Evolutionary conservation across 2,113 vertebrate species (phyloP), one percentile per base, ranked within the genome.

Genomic region (Xyrauchen texanus): DNA sequence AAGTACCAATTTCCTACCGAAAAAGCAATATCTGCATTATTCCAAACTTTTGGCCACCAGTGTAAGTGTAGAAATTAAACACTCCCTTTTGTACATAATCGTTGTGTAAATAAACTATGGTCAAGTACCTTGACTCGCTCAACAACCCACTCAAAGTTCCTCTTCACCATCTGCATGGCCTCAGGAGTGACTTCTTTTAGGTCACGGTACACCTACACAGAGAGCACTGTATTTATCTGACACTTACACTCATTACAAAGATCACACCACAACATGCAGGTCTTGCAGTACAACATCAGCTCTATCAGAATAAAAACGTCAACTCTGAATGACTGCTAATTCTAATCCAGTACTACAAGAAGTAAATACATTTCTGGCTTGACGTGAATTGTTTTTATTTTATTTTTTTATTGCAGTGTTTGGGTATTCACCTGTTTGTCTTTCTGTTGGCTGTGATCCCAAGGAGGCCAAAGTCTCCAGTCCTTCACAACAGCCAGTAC

Each of bases 141-240:
- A 87, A 97, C 93, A 76, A 99, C 97, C 98, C 98, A 99, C 85
- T 99, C 97, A 53, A 98, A 99, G 91, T 97, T 99, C 78, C 91
- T 96, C 92, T 99, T 99, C 76, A 99, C 98, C 94, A 97, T 92
- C 42, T 98, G 96, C 89, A 98, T 92, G 4, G 96, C 96, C 88
- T 98, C 97, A 7, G 96, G 96, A n/a, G 98, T 99, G 42, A 99
- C 94, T 90, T 97, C 96, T 84, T 98, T 98, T 13, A 99, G 93
- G 84, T 99, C 98, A 15, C 98, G 88, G 75, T 99, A 98, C 16
- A 95, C 96, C 98, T 99, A 68, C 0, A 52, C 4, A 62, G 46
- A 21, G 4, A 45, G 63, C 13, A 67, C 49, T 9, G 52, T 7
- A 15, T 64, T 63, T 12, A 78, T 0, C 10, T 12, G 44, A 8